phyloP scores from a whole-genome alignment of 2,888 invertebrate species.

The Rotaria sp. region DNA sequence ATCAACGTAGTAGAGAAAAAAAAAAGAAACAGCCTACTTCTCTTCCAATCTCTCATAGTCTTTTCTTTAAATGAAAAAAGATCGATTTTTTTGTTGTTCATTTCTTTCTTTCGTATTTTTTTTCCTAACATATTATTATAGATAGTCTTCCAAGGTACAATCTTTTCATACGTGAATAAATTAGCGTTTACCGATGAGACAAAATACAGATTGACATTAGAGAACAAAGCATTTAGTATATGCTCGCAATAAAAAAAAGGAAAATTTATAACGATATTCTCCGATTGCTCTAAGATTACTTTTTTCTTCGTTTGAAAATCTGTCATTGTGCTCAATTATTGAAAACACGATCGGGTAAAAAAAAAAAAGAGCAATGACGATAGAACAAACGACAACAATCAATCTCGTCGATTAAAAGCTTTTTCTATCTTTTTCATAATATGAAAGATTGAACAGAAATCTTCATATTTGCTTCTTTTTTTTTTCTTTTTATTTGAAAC shows the following conservation, averaged over 20 bases:
- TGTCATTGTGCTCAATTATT: neutral
- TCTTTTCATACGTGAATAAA: neutral
- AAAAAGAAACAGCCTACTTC: neutral
- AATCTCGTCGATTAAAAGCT: neutral
- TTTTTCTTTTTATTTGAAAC: neutral
- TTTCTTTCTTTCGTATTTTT: neutral
- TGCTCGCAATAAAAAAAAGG: neutral
- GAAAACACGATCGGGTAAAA: neutral
- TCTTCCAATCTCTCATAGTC: neutral
- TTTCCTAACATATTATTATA: neutral
- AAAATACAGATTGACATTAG: neutral
- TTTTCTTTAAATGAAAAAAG: neutral
- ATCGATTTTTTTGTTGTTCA: neutral
- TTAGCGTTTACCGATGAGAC: neutral
- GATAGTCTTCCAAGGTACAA: neutral
- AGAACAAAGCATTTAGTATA: neutral
- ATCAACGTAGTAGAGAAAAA: neutral
- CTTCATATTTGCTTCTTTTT: neutral
- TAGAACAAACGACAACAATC: neutral
- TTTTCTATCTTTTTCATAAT: neutral
- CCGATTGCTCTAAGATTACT: neutral
- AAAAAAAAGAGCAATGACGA: neutral
- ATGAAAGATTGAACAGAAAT: neutral
- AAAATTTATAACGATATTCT: neutral
- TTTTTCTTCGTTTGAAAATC: conserved; percentile 9